Evolutionary conservation across 2,888 invertebrate species (phyloP).

Genomic region (Leucozona laternaria): DNA sequence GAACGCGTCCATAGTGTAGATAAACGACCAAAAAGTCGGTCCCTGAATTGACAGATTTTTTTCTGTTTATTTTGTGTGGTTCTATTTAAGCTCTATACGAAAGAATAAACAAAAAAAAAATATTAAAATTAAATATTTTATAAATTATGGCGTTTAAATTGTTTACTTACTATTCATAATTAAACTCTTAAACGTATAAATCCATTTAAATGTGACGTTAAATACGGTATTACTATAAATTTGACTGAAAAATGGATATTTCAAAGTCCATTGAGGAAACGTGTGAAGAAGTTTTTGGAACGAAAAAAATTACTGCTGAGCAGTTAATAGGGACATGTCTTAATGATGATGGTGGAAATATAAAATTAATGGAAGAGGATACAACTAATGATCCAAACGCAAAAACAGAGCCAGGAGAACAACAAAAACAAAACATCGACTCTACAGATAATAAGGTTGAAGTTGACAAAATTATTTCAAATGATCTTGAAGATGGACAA

Average conservation of each 20-base stretch:
- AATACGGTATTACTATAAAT: neutral
- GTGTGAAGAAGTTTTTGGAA: neutral
- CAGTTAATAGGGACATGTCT: neutral
- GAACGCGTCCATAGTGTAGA: conserved; percentile 24
- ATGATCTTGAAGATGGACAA: neutral
- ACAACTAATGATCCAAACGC: conserved; percentile 13
- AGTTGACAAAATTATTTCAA: conserved; percentile 3
- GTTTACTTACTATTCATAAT: conserved; percentile 1
- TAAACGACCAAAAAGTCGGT: conserved; percentile 6
- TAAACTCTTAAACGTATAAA: neutral
- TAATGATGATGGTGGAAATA: neutral
- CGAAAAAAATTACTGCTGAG: neutral
- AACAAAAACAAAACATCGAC: neutral
- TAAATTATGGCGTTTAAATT: conserved; percentile 20
- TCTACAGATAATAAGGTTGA: neutral
- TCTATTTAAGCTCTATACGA: conserved; percentile 36
- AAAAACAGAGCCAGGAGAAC: conserved; percentile 12
- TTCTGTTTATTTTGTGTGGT: conserved; percentile 70
- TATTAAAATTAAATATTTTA: conserved; percentile 33
- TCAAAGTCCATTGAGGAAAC: neutral
- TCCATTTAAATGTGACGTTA: neutral
- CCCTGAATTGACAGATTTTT: conserved; percentile 36
- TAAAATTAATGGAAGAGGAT: neutral
- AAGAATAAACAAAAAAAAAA: conserved; percentile 63
- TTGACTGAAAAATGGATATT: neutral